Conservation (phyloP, 2,888 invertebrate genomes). For the Scelioninae gen. 1 region DNA sequence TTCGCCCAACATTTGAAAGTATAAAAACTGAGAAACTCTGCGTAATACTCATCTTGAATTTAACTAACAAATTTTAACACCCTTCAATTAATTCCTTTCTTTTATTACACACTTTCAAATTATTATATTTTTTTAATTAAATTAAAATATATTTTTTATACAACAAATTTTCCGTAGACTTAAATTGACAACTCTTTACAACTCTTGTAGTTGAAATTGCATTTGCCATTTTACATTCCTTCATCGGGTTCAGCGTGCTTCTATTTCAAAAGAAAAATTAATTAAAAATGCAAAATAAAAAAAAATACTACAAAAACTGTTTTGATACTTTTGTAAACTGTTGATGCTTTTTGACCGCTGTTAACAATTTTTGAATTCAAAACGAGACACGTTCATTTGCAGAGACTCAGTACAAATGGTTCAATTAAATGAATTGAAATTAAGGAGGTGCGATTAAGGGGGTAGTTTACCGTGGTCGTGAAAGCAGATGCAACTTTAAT, state of each 20-base stretch:
- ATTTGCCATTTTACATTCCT: too few relatives aligned
- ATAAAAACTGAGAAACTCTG: too few relatives aligned
- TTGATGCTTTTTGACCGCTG: constrained; percentile 30
- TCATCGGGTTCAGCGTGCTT: too few relatives aligned
- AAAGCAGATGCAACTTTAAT: constrained; percentile 63
- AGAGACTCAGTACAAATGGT: constrained; percentile 53
- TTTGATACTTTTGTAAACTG: constrained; percentile 45
- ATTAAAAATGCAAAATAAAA: not conserved
- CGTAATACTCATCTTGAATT: too few relatives aligned
- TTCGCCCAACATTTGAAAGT: too few relatives aligned
- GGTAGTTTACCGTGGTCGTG: constrained; percentile 51
- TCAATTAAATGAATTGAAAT: constrained; percentile 61
- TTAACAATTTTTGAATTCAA: constrained; percentile 37
- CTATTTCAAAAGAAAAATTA: not conserved
- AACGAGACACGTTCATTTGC: constrained; percentile 34
- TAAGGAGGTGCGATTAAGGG: constrained; percentile 55
- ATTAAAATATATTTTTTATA: too few relatives aligned
- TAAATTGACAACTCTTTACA: not conserved
- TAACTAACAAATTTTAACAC: not conserved
- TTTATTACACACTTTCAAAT: too few relatives aligned
- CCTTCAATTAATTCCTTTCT: not conserved
- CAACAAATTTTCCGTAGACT: too few relatives aligned
- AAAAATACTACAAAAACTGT: not conserved
- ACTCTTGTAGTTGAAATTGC: too few relatives aligned
- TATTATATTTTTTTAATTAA: too few relatives aligned